Base-by-base conservation (phyloP, 1,140 invertebrate genomes). In the Gerris buenoi region DNA sequence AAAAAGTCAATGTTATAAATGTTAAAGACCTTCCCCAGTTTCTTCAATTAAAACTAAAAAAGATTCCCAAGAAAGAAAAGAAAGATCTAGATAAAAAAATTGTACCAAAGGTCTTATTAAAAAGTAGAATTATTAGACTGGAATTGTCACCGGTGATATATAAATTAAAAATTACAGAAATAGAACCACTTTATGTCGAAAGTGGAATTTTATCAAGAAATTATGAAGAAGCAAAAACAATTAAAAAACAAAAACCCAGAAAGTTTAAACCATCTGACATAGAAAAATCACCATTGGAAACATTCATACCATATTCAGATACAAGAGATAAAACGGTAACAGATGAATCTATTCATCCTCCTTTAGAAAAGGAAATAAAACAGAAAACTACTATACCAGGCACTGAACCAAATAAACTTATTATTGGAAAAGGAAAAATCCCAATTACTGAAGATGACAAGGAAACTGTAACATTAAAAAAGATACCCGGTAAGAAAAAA, bases 1-100 rank as follows among this genome's bases (percentile, higher is more conserved):
- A n/a, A n/a, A 72, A 57, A 70, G 5, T 68, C 65, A 57, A 71
- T 70, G 64, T 70, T 70, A 33, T 68, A 70, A 22, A 77, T 29
- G 72, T 76, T 63, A 73, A 78, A 68, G 78, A 79, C 66, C 74
- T 81, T n/a, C 79, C 81, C 22, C 79, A 82, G 67, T 87, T 86
- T 70, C 81, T 80, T 25, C 75, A 79, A 67, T 77, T 86, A 14
- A 86, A 86, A 79, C 76, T 88, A 56, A 86, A 84, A 71, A 88
- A 87, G 76, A 75, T 78, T 2, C 68, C 76, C 29, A 67, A 74
- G n/a, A 71, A 71, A 70, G 71, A 72, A 23, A 56, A 71, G n/a
- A 68, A 72, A 66, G 67, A 70, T 26, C 59, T 70, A 18, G 68
- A 76, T 65, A 71, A 71, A 63, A 67, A 67, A 33, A 64, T 70